Conservation (phyloP, 2,113 vertebrate species). For the Opisthocomus hoazin region DNA sequence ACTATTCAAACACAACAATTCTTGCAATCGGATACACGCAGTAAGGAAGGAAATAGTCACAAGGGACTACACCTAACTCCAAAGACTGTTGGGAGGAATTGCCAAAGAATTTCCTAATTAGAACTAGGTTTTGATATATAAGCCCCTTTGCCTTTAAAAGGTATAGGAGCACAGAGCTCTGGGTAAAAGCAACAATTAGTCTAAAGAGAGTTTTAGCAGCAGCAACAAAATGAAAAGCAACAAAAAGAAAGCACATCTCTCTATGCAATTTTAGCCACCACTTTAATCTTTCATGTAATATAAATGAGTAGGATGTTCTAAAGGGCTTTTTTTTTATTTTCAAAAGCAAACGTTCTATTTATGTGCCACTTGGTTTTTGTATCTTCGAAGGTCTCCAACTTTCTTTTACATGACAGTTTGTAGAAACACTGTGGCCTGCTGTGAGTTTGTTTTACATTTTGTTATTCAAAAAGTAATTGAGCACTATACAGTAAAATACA, state of each 20-base stretch:
- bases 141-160: not conserved
- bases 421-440: not conserved
- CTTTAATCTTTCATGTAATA: not conserved
- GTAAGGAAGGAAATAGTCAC: not conserved
- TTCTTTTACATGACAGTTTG: not conserved
- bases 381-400: not conserved
- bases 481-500: not conserved
- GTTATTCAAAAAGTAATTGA: not conserved
- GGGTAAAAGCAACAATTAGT: not conserved
- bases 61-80: not conserved
- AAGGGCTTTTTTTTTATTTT: not conserved
- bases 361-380: not conserved
- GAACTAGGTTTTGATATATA: not conserved
- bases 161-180: not conserved
- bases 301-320: not conserved
- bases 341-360: not conserved
- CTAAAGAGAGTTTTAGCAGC: not conserved
- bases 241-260: not conserved
- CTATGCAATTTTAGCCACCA: not conserved
- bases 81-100: not conserved
- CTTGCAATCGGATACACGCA: accelerated
- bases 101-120: not conserved
- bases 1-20: not conserved
- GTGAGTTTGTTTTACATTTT: not conserved
- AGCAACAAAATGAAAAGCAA: not conserved